Evolutionary conservation across 2,888 invertebrate species (phyloP), one percentile per base, ranked within the genome.

Genomic region (Micoletzkya japonica): DNA sequence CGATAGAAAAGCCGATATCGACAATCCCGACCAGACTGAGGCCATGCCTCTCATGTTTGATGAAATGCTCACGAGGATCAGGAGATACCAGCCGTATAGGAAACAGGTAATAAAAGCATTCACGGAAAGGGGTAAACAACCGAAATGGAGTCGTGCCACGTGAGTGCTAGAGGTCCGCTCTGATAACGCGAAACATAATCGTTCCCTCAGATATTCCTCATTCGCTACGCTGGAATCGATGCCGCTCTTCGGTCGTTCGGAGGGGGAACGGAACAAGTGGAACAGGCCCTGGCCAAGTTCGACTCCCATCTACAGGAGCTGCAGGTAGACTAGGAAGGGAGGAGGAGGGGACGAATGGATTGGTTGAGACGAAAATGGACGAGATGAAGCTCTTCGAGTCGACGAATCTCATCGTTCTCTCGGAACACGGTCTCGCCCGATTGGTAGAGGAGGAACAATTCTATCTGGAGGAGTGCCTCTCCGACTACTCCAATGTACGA

Each of bases 381-480:
- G 75, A 76, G 7, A 50, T 74, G 49, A 77, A 74, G 14, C 72
- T 84, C 32, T 78, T 77, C 67, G 74, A 77, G 7, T 78, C 83
- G 2, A 84, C 84, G 7, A 84, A 84, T 67, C 70, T 84, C 54
- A 75, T 84, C 37, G 81, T 84, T 1, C 72, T 84, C 59, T 82
- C 82, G 7, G 82, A 82, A 58, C 82, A 83, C 70, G 84, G 84
- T 17, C 75, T 84, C 56, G 73, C 75, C 34, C 74, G 77, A 49
- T 70, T 83, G 14, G 76, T 78, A 26, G 82, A 83, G 56, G 84
- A 84, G 44, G 81, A 84, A 67, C 82, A 84, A 68, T 84, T 78
- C 72, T 84, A 78, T 69, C 75, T 84, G 68, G 84, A 84, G 56
- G 82, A 85, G 56, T 84, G 84, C 44, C 73, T 84, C 24, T 77